Evolutionary conservation across 2,888 invertebrate genomes (phyloP).

Genomic region (Pachydiplax longipennis): DNA sequence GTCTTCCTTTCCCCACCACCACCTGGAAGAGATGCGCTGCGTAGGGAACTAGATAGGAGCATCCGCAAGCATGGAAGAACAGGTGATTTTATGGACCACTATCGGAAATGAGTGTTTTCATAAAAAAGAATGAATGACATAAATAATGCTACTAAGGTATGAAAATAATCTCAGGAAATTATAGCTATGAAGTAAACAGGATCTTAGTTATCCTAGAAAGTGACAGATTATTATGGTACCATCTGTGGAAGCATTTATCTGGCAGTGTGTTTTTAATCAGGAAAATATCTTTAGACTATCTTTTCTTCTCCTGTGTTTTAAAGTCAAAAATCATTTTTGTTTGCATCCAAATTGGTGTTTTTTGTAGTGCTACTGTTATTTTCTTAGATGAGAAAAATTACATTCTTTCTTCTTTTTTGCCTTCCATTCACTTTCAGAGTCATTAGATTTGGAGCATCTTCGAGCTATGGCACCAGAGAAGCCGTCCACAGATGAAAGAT

Average conservation of each 20-base stretch:
- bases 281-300: neutral
- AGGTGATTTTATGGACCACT: slow-evolving; percentile 18
- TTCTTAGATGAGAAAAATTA: neutral
- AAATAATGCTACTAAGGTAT: neutral
- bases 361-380: neutral
- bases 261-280: neutral
- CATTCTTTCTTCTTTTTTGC: neutral
- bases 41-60: slow-evolving; percentile 50
- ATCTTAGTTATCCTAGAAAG: neutral
- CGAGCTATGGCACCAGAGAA: slow-evolving; percentile 43
- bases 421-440: slow-evolving; percentile 15
- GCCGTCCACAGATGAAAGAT: slow-evolving; percentile 48
- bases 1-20: slow-evolving; percentile 40
- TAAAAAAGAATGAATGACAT: neutral
- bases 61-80: slow-evolving; percentile 49
- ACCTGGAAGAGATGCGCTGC: slow-evolving; percentile 46
- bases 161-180: neutral
- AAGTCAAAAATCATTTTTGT: neutral
- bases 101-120: neutral
- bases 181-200: neutral
- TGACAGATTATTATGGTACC: neutral
- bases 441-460: slow-evolving; percentile 24
- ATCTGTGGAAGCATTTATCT: neutral
- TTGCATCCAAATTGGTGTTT: neutral
- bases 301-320: neutral